Percentiles rank a stretch among this genome's conserved stretches.
phyloP scores from a whole-genome alignment of 2,797 vertebrate genomes.

The Echeneis naucrates region DNA sequence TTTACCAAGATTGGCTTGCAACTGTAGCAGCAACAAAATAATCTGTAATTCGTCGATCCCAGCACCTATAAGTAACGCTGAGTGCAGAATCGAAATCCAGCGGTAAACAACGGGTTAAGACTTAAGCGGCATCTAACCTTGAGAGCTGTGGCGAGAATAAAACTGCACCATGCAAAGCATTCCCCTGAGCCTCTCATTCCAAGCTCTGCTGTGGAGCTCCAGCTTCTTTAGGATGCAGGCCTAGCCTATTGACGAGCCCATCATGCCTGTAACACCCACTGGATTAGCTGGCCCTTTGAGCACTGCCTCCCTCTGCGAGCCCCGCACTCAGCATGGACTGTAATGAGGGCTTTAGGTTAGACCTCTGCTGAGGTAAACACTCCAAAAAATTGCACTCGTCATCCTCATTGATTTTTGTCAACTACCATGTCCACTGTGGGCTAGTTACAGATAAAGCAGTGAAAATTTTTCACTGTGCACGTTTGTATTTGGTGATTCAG shows the following conservation, averaged over 20 bases:
- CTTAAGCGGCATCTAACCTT: constrained; percentile 73
- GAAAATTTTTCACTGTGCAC: constrained; percentile 22
- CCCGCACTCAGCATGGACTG: constrained; percentile 71
- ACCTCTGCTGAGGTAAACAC: constrained; percentile 74
- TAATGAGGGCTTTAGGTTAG: constrained; percentile 78
- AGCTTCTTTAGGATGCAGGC: constrained; percentile 73
- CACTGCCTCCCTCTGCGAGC: constrained; percentile 64
- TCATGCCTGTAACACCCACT: constrained; percentile 78
- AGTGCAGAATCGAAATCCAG: constrained; percentile 9
- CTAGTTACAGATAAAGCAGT: constrained; percentile 51
- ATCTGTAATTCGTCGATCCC: neutral
- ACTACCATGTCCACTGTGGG: constrained; percentile 39
- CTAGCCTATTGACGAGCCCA: constrained; percentile 78
- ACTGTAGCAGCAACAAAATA: neutral
- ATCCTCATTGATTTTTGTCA: constrained; percentile 72
- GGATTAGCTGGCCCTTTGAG: constrained; percentile 79
- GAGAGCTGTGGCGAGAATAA: constrained; percentile 72
- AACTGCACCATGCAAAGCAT: constrained; percentile 64
- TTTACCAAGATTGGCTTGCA: neutral
- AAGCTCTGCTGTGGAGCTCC: constrained; percentile 57
- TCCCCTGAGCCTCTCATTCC: constrained; percentile 76
- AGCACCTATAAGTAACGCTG: constrained; percentile 7
- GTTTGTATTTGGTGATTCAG: constrained; percentile 57
- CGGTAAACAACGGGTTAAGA: constrained; percentile 61
- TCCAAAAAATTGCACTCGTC: constrained; percentile 63